Evolutionary conservation across 2,797 vertebrate genomes (phyloP).

Genomic region (Hoplostethus atlanticus): DNA sequence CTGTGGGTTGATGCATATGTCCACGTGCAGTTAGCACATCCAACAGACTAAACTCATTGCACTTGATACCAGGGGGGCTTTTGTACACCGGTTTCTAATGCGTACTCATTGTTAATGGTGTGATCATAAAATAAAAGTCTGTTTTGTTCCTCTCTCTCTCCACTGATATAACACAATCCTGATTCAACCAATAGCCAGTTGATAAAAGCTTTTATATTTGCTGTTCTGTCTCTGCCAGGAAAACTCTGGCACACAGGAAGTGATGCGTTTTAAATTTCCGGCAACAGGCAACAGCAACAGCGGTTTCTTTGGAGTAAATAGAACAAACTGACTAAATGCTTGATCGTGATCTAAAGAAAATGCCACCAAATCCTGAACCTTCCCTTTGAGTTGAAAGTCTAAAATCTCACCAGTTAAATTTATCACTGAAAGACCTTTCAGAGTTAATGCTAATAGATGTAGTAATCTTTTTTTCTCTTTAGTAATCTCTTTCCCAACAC

Average conservation of each 20-base stretch:
- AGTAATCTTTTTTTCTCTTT: neutral
- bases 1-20: constrained; percentile 55
- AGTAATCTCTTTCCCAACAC: neutral
- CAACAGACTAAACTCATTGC: constrained; percentile 28
- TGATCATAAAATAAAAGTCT: constrained; percentile 5
- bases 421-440: neutral
- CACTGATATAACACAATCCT: no score
- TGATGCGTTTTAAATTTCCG: no score
- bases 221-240: no score
- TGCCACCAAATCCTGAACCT: neutral
- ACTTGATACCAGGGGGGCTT: constrained; percentile 19
- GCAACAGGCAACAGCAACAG: no score
- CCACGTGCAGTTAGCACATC: constrained; percentile 32
- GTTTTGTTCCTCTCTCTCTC: no score
- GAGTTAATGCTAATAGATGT: no score
- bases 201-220: no score
- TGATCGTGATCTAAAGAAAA: neutral
- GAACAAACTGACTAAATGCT: neutral
- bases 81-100: neutral
- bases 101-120: constrained; percentile 7
- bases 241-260: no score
- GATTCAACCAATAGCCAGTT: no score
- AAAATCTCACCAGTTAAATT: neutral
- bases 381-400: neutral
- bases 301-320: no score